Evolutionary conservation across 2,113 vertebrate genomes (phyloP).

Genomic region (Psittacula cyanocephala): DNA sequence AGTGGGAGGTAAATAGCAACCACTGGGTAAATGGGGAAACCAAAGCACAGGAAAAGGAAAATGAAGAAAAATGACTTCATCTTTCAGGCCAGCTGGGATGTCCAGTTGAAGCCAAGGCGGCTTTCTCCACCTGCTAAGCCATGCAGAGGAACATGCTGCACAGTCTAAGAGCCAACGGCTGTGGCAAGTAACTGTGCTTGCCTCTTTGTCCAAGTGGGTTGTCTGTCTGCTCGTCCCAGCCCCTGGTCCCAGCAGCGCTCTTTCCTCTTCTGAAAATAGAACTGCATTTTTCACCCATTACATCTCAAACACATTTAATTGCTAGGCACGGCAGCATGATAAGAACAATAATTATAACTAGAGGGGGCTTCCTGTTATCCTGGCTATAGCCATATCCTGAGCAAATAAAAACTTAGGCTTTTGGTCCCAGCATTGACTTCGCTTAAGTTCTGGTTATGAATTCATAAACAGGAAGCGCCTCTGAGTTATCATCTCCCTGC

Average conservation of each 20-base stretch:
- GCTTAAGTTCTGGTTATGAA: slow-evolving; percentile 22
- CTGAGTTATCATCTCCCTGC: not conserved
- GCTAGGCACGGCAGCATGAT: not conserved
- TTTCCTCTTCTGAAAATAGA: slow-evolving; percentile 32
- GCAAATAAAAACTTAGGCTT: not conserved
- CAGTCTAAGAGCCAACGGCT: fast-evolving
- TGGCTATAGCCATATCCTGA: slow-evolving; percentile 27
- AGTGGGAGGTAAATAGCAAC: not conserved
- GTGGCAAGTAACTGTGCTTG: not conserved
- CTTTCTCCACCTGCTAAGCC: not conserved
- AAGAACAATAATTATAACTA: slow-evolving; percentile 53
- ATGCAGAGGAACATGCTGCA: fast-evolving
- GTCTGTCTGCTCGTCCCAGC: not conserved
- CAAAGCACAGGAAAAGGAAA: not conserved
- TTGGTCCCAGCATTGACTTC: slow-evolving; percentile 17
- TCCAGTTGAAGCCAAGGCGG: not conserved
- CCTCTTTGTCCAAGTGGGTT: not conserved
- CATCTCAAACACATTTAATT: not conserved
- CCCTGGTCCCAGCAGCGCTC: not conserved
- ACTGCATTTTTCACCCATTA: slow-evolving; percentile 7
- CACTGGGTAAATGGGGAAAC: not conserved
- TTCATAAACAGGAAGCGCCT: slow-evolving; percentile 38
- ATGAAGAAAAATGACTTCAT: not conserved
- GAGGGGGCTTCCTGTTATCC: slow-evolving; percentile 49
- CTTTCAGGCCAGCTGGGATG: not conserved